Conservation (phyloP, 2,113 vertebrate species). For the Sterrhoptilus dennistouni region DNA sequence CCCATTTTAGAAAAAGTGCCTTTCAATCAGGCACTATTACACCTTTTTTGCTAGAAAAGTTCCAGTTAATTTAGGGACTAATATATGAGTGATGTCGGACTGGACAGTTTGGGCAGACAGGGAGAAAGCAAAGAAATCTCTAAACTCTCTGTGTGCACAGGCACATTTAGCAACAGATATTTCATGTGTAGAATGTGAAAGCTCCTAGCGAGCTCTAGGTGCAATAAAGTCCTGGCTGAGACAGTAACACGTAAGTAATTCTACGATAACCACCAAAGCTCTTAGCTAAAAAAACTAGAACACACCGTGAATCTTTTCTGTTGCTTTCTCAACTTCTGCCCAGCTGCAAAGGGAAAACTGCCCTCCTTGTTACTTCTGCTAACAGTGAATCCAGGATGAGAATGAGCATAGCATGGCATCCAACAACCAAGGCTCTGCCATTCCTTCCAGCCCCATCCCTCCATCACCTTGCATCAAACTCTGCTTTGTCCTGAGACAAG, state of each 20-base stretch:
- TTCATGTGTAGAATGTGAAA: accelerated
- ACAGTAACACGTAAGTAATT: not conserved
- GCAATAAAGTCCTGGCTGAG: not conserved
- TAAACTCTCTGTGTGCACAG: not conserved
- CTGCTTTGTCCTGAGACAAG: not conserved
- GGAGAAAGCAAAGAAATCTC: not conserved
- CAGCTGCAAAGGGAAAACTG: not conserved
- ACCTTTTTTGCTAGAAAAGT: not conserved
- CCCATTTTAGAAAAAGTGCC: not conserved
- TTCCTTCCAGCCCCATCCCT: not conserved
- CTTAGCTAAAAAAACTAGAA: not conserved
- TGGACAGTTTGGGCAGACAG: not conserved
- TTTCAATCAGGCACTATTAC: not conserved
- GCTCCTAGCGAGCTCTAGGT: not conserved
- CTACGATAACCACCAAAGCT: not conserved
- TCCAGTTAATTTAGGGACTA: not conserved
- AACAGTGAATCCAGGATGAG: not conserved
- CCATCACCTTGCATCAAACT: not conserved
- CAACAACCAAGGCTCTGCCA: not conserved
- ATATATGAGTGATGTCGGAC: not conserved
- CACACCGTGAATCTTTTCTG: not conserved
- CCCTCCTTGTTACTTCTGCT: not conserved
- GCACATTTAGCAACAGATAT: not conserved
- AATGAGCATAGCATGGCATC: not conserved
- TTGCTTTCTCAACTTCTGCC: not conserved